Conservation (phyloP, 2,797 vertebrate species). For the Microctenopoma lineatum region DNA sequence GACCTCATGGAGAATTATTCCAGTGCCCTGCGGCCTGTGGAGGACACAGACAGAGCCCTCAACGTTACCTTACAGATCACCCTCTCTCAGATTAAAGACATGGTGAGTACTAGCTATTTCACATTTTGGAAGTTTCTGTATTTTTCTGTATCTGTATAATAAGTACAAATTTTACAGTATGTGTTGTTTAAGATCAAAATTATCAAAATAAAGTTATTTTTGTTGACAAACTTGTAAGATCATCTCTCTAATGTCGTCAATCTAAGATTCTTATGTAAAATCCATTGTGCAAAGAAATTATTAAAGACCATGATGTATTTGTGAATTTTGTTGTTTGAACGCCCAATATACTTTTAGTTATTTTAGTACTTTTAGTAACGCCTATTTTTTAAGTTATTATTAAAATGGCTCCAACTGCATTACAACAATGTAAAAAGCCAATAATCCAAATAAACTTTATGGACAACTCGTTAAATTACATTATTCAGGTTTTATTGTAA, state of each 20-base stretch:
- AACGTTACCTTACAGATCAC: slow-evolving; percentile 98
- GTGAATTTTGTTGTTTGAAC: no score
- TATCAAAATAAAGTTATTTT: background rate
- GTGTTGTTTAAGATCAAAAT: no score
- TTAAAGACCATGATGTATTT: no score
- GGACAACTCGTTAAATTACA: no score
- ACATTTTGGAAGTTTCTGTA: background rate
- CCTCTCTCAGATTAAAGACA: slow-evolving; percentile 97
- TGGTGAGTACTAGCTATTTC: slow-evolving; percentile 83
- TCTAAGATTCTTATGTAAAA: background rate
- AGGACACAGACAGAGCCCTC: slow-evolving; percentile 93
- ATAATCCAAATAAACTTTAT: slow-evolving; percentile 2
- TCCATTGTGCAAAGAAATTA: background rate
- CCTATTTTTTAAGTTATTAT: no score
- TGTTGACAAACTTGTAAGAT: no score
- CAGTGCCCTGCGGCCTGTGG: slow-evolving; percentile 92
- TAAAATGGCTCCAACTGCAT: background rate
- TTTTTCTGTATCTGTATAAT: background rate
- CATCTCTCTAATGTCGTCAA: background rate
- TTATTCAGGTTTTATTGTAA: no score
- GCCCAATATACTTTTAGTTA: no score
- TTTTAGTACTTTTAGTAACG: no score
- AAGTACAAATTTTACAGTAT: no score
- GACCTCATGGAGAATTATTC: slow-evolving; percentile 95
- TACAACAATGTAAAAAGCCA: background rate